Percentiles rank a stretch among this genome's conserved stretches.
These are phyloP conservation scores for Leptinotarsa haldemani DNA, from an alignment of 2,888 invertebrate genomes.

Conservation along the genomic window DNA sequence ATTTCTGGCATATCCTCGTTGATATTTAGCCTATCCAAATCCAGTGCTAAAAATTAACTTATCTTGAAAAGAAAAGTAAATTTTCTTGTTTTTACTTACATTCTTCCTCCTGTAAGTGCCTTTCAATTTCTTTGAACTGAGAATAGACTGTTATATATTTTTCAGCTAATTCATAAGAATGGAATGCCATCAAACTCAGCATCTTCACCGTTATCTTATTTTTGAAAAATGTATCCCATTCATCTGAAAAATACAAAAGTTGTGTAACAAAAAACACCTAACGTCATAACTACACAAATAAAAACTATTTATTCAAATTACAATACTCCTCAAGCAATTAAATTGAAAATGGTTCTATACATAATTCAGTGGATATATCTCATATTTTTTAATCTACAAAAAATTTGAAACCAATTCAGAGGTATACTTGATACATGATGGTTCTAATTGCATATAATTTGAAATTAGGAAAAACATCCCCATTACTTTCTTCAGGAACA, in stretches of 20 bases:
- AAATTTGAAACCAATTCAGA: too few species aligned
- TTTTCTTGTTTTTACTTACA: conserved; percentile 40
- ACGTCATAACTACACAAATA: background rate
- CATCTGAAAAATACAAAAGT: conserved; percentile 29
- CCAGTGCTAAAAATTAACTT: conserved; percentile 46
- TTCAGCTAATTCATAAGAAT: conserved; percentile 53
- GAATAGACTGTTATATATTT: conserved; percentile 54
- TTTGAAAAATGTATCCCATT: conserved; percentile 44
- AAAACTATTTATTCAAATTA: too few species aligned
- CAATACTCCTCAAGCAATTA: too few species aligned
- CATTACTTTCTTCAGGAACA: background rate
- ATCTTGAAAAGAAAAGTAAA: background rate
- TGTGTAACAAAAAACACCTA: conserved; percentile 18
- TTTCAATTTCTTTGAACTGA: conserved; percentile 55
- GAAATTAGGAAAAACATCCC: too few species aligned
- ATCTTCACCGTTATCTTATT: conserved; percentile 46
- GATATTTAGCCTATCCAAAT: conserved; percentile 48
- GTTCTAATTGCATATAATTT: too few species aligned
- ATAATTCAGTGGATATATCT: too few species aligned
- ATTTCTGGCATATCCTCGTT: conserved; percentile 50
- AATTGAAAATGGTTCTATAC: too few species aligned
- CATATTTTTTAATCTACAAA: too few species aligned
- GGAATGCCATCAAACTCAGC: conserved; percentile 51
- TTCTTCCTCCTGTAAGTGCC: conserved; percentile 43
- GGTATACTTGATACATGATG: too few species aligned